Evolutionary conservation across 2,797 vertebrate species (phyloP), one percentile per base, ranked within the genome.

Genomic region (Nyctibius grandis): DNA sequence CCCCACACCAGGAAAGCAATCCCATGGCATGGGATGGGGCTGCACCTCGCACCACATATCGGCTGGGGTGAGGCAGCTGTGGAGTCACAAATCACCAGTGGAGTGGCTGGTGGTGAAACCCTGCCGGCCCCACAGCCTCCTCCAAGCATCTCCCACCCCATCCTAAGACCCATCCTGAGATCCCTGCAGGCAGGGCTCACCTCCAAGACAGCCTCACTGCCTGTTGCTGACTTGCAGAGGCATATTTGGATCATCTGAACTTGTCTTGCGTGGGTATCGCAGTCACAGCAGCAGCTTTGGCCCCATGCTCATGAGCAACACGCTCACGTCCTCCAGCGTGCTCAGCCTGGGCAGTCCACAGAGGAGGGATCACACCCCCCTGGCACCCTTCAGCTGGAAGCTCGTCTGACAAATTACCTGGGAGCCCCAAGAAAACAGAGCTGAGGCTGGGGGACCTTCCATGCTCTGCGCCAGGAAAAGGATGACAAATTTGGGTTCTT

Each of bases 1-100:
- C 7, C 25, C 45, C 50, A 8, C 1, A 1, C 28, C 48, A 81
- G 74, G 40, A 68, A 34, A 75, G 29, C 33, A 75, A n/a, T 53
- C 12, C 53, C 42, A 34, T 0, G 1, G 40, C 45, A 47, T 1
- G 2, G 70, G 67, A 22, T 50, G 17, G 29, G 70, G 23, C 22
- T 75, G 61, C 36, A 48, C 31, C 47, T 14, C 47, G 2, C 31
- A 9, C 31, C 1, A 0, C 1, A 3, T 17, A 48, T 59, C 0
- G 0, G 73, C 11, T 8, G 25, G 53, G 17, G 9, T 23, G 20
- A 87, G 20, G 45, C 36, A 77, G 69, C 11, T 56, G 15, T 0
- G 0, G n/a, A 57, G n/a, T 48, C 57, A 85, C 33, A 72, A 80
- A 69, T 28, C 28, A 53, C 51, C 47, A 48, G 47, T 48, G 14